Base-by-base conservation (phyloP, 1,140 invertebrate genomes). In the Nymphalis io region DNA sequence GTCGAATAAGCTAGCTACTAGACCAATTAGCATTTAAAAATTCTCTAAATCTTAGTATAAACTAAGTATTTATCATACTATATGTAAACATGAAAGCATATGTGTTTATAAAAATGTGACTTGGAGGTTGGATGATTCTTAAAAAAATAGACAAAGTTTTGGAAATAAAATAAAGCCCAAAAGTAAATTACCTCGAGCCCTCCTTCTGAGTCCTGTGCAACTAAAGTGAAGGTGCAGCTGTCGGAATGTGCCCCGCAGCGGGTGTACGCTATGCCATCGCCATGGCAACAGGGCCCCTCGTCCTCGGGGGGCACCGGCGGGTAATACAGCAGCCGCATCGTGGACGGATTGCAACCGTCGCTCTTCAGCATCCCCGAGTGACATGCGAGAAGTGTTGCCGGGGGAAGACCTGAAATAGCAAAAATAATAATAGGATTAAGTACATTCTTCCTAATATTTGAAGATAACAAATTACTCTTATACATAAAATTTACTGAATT, bases 201-300 rank as follows among this genome's bases (percentile, higher is more conserved):
- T 39, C 93, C 94, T 75, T 95, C 95, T 60, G 93, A 94, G 73
- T 95, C 94, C 90, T 96, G 95, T 51, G 95, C 94, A 33, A 96
- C 87, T 57, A 96, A 88, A 27, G 95, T 96, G 82, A 96, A 94
- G 33, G 95, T 95, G 68, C 95, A 95, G 71, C 94, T 95, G 83
- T 96, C 95, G 15, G 94, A 93, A 76, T 96, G 95, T 1, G 94
- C 93, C 0, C 94, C 94, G 75, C 94, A 96, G 51, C 95, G 92
- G 21, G 94, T 94, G 70, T 94, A 90, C n/a, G 82, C 74, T 13
- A 71, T 72, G 16, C 68, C 80, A 66, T 84, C 68, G 81, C 80
- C 71, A 70, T 85, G 48, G 84, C 85, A 78, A 79, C 83, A 79
- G 82, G 88, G 71, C 0, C 82, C 80, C 68, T 93, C 93, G 78